Evolutionary conservation across 2,113 vertebrate genomes (phyloP).

Genomic region (Eonycteris spelaea): DNA sequence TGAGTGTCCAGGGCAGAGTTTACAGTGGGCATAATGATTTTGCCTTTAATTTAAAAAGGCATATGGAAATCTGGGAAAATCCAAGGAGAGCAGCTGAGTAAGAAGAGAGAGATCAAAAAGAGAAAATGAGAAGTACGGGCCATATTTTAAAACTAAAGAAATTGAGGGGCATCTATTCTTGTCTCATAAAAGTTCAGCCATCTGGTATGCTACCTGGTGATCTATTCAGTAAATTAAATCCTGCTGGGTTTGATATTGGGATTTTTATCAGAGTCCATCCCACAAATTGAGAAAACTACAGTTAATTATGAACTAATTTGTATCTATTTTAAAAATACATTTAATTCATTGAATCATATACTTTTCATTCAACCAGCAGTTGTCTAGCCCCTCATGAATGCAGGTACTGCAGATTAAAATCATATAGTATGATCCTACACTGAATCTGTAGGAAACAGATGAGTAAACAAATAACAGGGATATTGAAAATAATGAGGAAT

Average conservation of each 20-base stretch:
- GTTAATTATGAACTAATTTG: not conserved
- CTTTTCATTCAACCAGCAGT: not conserved
- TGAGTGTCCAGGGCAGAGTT: not conserved
- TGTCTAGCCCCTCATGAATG: not conserved
- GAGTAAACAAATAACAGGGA: not conserved
- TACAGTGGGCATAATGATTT: not conserved
- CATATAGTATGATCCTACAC: not conserved
- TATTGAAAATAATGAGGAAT: not conserved
- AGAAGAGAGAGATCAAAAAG: not conserved
- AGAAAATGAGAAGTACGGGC: not conserved
- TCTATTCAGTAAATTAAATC: not conserved
- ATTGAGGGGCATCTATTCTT: not conserved
- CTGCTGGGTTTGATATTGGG: not conserved
- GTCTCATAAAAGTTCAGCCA: not conserved
- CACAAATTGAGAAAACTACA: not conserved
- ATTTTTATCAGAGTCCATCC: not conserved
- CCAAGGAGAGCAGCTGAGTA: not conserved
- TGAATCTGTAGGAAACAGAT: not conserved
- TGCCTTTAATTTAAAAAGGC: not conserved
- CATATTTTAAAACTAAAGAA: slow-evolving; percentile 1
- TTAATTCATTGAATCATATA: not conserved
- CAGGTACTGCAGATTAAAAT: not conserved
- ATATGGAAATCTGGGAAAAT: not conserved
- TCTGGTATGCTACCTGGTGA: not conserved
- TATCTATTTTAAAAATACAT: not conserved